Evolutionary conservation across 2,888 invertebrate genomes (phyloP), one percentile per base, ranked within the genome.

Genomic region (Melinaea menophilus): DNA sequence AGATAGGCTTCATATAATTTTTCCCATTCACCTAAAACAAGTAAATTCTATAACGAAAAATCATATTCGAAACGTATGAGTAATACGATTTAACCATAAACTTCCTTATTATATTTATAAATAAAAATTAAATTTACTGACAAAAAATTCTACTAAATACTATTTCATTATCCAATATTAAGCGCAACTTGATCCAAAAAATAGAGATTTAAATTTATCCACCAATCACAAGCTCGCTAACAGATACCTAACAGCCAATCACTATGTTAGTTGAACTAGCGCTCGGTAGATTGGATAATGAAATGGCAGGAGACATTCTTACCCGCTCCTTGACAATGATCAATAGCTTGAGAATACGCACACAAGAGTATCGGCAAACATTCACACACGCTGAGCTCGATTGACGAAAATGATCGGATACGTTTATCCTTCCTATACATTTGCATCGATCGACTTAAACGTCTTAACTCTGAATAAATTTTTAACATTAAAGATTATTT

Each of bases 241-340:
- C 22, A 22, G 22, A 22, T 22, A 22, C 0, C 22, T 22, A 22
- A 22, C 22, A 22, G 22, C 22, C 22, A 22, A 22, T 22, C 22
- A 22, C 22, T 22, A 22, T 22, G 22, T 1, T 22, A 22, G 22
- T 22, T 22, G 22, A 22, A 22, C 22, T 22, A 22, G 22, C 22
- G 22, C 22, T 22, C 22, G 1, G 22, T 22, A 22, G 22, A 22
- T 22, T 22, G 22, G 22, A 22, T 22, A 22, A 22, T 22, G 22
- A 22, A 22, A 22, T 22, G 22, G 22, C 22, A 22, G 41, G 1
- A 41, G 7, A 9, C 11, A 58, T 54, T 46, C n/a, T 80, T 79
- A 92, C 93, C 92, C 63, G 93, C 92, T 56, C 92, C 92, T 56
- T 86, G 88, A 73, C 93, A 93, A 74, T 94, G 94, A 0, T 92